Evolutionary conservation across 2,113 vertebrate species (phyloP), one percentile per base, ranked within the genome.

Genomic region (Triplophysa dalaica): DNA sequence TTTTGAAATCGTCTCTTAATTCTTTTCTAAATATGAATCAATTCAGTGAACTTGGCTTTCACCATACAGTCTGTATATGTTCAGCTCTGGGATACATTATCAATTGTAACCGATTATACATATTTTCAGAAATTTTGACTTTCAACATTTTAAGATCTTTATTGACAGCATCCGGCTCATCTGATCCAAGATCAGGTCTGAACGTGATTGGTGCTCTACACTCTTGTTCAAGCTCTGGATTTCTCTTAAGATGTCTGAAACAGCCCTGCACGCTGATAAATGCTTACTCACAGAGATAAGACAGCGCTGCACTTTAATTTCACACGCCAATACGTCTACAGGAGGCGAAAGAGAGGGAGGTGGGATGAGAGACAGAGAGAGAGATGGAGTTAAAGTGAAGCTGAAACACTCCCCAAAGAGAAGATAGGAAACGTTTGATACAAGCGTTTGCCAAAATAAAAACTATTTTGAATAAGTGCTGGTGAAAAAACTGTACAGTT

Each of bases 241-340:
- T 26, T 70, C 38, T 60, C 61, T 52, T 13, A 43, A 56, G 60
- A 50, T n/a, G 64, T 17, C 21, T 56, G 72, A 33, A 50, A 29
- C 70, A n/a, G 64, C 8, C 1, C 14, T 29, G 38, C 65, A 54
- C 26, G 17, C 48, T 65, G 60, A 85, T 87, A 82, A 81, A 85
- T 84, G 65, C 80, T 85, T 83, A 81, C 62, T 81, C 73, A 77
- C 80, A 79, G 70, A 88, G 90, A 91, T 93, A 92, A 92, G 88
- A 89, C 83, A 85, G 85, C 84, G 81, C 87, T 87, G 90, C 86
- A 84, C 87, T 92, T 93, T 92, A 91, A 93, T 93, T 93, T 93
- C 91, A 93, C 90, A 89, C 90, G 88, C 92, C 91, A 90, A 88
- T 86, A 89, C 87, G 77, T 82, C 81, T 65, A 85, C 80, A 33